Base-by-base conservation (phyloP, 2,888 invertebrate species). In the Lottia gigantea region DNA sequence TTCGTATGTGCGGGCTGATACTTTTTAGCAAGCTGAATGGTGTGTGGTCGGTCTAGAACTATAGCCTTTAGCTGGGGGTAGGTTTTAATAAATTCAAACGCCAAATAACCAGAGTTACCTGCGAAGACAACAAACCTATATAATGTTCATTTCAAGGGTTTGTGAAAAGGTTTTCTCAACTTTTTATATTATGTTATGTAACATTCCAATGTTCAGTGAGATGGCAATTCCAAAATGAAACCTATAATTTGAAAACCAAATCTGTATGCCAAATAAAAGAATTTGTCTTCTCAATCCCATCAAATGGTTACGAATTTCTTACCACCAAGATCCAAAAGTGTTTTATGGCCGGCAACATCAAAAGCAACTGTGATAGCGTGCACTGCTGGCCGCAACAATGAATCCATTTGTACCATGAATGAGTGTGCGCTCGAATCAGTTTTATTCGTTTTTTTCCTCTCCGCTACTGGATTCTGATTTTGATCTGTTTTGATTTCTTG, bases 1-100 rank as follows among this genome's bases (percentile, higher is more conserved):
- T 72, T 71, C 4, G 71, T 69, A 66, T 71, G 62, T 46, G 77
- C 68, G 1, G 78, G 74, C 40, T 81, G 74, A 47, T 80, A 78
- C 64, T 82, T 83, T 31, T 75, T 70, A 7, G 82, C 80, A 46
- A 79, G 67, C 46, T 77, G 95, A 95, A 91, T 92, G 94, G 88
- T 95, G 93, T 90, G 78, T 78, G 83, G 79, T 90, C 92, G 83
- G 47, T 84, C 84, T 26, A 80, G 70, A 14, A 81, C 75, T 7
- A 76, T 78, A 15, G 83, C 77, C 16, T 79, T 72, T 76, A 80
- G 77, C 49, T 79, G 67, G 15, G 80, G 78, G 70, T 81, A 80
- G 15, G 71, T 68, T 55, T 73, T 75, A 47, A 82, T 76, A 26
- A 83, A 40, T 65, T 77, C 76, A 62, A 73, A 68, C 19, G 79